Evolutionary conservation across 2,797 vertebrate genomes (phyloP).

Genomic region (Halcyon smyrnensis): DNA sequence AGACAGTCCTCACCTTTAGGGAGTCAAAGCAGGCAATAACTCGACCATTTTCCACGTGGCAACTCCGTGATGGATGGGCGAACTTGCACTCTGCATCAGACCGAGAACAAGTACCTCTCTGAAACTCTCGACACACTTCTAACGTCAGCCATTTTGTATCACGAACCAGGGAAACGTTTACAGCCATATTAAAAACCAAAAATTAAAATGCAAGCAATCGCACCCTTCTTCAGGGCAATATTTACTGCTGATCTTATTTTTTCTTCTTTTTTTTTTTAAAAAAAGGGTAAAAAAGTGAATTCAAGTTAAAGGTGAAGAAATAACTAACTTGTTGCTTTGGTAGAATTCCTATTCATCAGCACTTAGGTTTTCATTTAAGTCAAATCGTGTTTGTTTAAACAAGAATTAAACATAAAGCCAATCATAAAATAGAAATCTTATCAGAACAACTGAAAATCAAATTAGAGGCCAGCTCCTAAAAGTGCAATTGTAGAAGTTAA

Average conservation of each 20-base stretch:
- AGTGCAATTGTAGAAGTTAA: conserved; percentile 81
- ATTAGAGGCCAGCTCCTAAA: conserved; percentile 82
- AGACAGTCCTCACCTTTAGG: conserved; percentile 91
- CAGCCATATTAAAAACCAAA: conserved; percentile 84
- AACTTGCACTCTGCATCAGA: conserved; percentile 98
- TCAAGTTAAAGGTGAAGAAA: conserved; percentile 79
- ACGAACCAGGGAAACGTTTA: conserved; percentile 93
- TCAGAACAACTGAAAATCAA: conserved; percentile 80
- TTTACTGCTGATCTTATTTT: conserved; percentile 44
- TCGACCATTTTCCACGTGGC: conserved; percentile 98
- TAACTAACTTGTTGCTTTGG: conserved; percentile 80
- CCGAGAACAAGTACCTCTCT: conserved; percentile 96
- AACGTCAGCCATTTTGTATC: conserved; percentile 99
- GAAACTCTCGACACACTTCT: conserved; percentile 99
- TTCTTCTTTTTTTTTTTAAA: conserved; percentile 35
- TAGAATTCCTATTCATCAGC: conserved; percentile 80
- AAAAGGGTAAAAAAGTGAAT: conserved; percentile 76
- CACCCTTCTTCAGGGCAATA: conserved; percentile 61
- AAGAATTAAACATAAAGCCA: conserved; percentile 79
- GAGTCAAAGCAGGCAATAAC: conserved; percentile 99
- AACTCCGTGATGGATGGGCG: conserved; percentile 95
- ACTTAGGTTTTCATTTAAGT: conserved; percentile 81
- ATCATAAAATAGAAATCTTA: conserved; percentile 82
- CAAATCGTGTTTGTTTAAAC: conserved; percentile 77
- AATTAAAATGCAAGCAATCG: conserved; percentile 58